These are phyloP conservation scores for Himalopsyche anomala DNA, from an alignment of 2,888 invertebrate species.

Conservation along the genomic window DNA sequence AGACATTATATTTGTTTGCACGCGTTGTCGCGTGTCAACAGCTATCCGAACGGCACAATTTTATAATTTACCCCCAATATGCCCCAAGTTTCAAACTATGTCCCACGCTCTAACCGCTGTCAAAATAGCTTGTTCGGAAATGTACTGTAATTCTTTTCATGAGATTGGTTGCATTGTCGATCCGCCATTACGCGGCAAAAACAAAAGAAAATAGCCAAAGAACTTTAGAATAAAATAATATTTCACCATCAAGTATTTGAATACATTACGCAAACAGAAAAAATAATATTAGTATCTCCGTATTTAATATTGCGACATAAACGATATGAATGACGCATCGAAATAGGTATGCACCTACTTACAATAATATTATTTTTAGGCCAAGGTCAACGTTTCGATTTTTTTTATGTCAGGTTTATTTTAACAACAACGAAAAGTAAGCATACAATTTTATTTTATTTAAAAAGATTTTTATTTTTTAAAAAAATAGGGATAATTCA, in stretches of 20 bases:
- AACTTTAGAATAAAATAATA: neutral
- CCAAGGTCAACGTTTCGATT: neutral
- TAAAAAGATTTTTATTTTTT: neutral
- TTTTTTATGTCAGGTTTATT: neutral
- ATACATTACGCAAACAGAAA: neutral
- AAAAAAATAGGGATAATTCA: neutral
- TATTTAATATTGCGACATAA: neutral
- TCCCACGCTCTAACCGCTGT: slow-evolving; percentile 63
- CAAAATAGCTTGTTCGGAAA: slow-evolving; percentile 61
- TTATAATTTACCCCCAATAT: slow-evolving; percentile 54
- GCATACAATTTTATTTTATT: too few species aligned
- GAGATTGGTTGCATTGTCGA: slow-evolving; percentile 55
- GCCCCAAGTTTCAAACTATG: slow-evolving; percentile 59
- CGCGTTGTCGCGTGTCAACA: slow-evolving; percentile 18
- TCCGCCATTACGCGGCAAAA: slow-evolving; percentile 57
- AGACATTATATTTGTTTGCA: slow-evolving; percentile 52
- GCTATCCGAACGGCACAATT: slow-evolving; percentile 46
- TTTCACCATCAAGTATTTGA: neutral
- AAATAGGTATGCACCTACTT: neutral
- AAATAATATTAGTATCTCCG: neutral
- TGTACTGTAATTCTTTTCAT: slow-evolving; percentile 52
- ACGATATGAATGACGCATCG: neutral
- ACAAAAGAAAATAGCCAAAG: neutral
- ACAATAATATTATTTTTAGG: neutral
- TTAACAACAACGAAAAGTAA: too few species aligned